Base-by-base conservation (phyloP, 2,888 invertebrate species). In the Erebia epiphron region DNA sequence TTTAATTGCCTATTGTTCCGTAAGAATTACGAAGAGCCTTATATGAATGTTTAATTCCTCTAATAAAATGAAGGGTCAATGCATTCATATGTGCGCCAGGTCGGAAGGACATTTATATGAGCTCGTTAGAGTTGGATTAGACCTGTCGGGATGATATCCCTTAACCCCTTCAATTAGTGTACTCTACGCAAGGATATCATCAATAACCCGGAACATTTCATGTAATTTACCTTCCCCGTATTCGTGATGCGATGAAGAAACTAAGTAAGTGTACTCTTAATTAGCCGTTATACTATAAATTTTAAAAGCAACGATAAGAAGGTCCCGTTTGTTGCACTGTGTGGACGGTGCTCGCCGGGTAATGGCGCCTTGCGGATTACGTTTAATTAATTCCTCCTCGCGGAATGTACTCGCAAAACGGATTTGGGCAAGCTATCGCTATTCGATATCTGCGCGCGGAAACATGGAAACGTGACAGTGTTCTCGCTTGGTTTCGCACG, bases 241-340 rank as follows among this genome's bases (percentile, higher is more conserved):
- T 82, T 90, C 91, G 90, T 91, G 89, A 90, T 86, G 85, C 83
- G 80, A 83, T 76, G 80, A 82, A 82, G 86, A 78, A 83, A 83
- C 85, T 82, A 84, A 89, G 86, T 84, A 85, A 86, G 82, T 86
- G 81, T 87, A 85, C 86, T 86, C 85, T 89, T 91, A 92, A 91
- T 91, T 92, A 91, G 87, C 84, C 85, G 87, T 86, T 87, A 88
- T 86, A 86, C 88, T 85, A 91, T 90, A 91, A 88, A 91, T 90
- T 91, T 90, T 86, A 87, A 88, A 86, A 84, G 83, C 87, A 77
- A 82, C 86, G 90, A 90, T 90, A 91, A 90, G 87, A 91, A 90
- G 87, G 88, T 89, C 86, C 92, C 90, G 91, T 90, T 87, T 79
- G 76, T 75, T 80, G 80, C 77, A 81, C 81, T 79, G 81, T 80